phyloP scores from a whole-genome alignment of 2,113 vertebrate species.

The Anas platyrhynchos region DNA sequence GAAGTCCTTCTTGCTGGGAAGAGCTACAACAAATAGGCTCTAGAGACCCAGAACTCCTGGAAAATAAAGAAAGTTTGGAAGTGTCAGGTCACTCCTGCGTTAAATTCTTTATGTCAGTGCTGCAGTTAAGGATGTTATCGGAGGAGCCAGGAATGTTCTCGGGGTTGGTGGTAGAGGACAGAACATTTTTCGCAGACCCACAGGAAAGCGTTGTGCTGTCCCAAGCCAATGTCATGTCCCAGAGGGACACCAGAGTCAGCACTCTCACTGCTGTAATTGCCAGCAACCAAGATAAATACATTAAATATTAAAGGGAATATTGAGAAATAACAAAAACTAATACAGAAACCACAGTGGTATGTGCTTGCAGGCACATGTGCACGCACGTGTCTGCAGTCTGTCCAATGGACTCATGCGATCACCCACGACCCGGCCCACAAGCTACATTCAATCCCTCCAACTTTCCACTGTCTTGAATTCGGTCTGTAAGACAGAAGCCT shows the following conservation, averaged over 20 bases:
- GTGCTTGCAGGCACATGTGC: background rate
- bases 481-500: background rate
- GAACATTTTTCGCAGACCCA: background rate
- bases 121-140: background rate
- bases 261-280: slow-evolving; percentile 7
- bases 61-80: background rate
- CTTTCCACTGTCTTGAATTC: background rate
- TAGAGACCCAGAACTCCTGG: background rate
- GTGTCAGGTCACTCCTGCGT: background rate
- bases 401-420: background rate
- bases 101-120: background rate
- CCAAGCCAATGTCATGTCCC: background rate
- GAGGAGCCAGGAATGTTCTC: slow-evolving; percentile 2
- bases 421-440: background rate
- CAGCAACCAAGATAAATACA: slow-evolving; percentile 2
- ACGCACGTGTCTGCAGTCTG: background rate
- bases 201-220: background rate
- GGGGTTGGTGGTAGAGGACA: background rate
- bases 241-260: slow-evolving; percentile 15
- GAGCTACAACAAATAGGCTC: background rate
- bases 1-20: background rate
- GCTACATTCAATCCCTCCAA: background rate
- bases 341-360: background rate
- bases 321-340: slow-evolving; percentile 24
- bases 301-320: slow-evolving; percentile 28